Percentiles rank a stretch among this genome's conserved stretches.
These are phyloP conservation scores for Aproaerema taeniolella DNA, from an alignment of 2,888 invertebrate species.

Conservation along the genomic window DNA sequence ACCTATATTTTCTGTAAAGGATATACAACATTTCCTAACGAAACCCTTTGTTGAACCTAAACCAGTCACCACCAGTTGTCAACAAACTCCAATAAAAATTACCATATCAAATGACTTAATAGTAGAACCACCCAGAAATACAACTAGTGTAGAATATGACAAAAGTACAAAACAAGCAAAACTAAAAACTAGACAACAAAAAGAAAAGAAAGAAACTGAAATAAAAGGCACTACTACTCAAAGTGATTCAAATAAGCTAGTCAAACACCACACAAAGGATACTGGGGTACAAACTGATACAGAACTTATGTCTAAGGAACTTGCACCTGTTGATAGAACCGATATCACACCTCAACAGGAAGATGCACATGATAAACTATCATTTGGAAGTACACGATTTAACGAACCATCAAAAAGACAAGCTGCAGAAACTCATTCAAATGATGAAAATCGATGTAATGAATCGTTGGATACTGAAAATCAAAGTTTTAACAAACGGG, in stretches of 20 bases:
- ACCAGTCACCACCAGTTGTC: not conserved
- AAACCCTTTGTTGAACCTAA: not conserved
- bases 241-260: not conserved
- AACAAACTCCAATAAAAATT: slow-evolving; percentile 2
- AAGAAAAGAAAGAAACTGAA: not conserved
- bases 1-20: slow-evolving; percentile 31
- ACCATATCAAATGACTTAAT: not conserved
- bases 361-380: too few species aligned
- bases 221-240: not conserved
- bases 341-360: too few species aligned
- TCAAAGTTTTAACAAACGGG: slow-evolving; percentile 3
- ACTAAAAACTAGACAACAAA: too few species aligned
- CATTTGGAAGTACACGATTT: too few species aligned
- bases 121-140: too few species aligned
- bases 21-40: slow-evolving; percentile 30
- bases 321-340: not conserved
- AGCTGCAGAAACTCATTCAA: too few species aligned
- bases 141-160: too few species aligned
- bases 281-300: slow-evolving; percentile 37
- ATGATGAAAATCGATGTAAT: too few species aligned
- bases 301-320: not conserved
- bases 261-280: slow-evolving; percentile 16
- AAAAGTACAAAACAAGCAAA: too few species aligned
- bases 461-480: not conserved
- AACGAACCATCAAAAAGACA: too few species aligned